Base-by-base conservation (phyloP, 2,888 invertebrate species). In the Falcaria lacertinaria region DNA sequence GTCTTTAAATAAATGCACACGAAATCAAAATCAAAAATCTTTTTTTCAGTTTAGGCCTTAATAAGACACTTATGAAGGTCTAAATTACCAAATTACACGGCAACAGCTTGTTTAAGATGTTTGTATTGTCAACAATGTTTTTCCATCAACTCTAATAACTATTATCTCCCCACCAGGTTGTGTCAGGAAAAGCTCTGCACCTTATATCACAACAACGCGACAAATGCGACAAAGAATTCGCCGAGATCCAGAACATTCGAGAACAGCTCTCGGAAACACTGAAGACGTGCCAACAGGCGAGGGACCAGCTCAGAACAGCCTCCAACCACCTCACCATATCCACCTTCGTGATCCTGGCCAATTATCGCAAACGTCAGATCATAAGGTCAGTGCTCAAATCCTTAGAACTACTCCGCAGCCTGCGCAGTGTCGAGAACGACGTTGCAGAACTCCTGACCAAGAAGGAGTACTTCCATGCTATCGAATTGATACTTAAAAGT, bases 111-210 rank as follows among this genome's bases (percentile, higher is more conserved):
- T n/a, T n/a, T n/a, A n/a, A n/a, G n/a, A n/a, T n/a, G 19, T 5
- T 19, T 4, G 3, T 19, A 19, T 19, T 19, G 4, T 19, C 19
- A 4, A 3, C 3, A 19, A 22, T 22, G 22, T 22, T 7, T 22
- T 7, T 22, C 22, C 7, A 22, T 22, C 22, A 28, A 11, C 11
- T 28, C 28, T 11, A 11, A 11, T 28, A 5, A 6, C 1, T 22
- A 22, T 33, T 46, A 41, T 36, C 7, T 28, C 14, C 11, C 11
- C 11, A 28, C 28, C 75, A 89, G 89, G 97, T 97, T 11, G 96
- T 98, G 3, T 98, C 98, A 0, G 97, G 97, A 60, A 96, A 97
- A 82, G 97, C 98, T 0, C 91, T 98, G 0, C 96, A 97, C 60
- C 90, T 98, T 28, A 98, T 99, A 62, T 90, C 98, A 4, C 96